phyloP scores from a whole-genome alignment of 64 coral and sea anemone genomes.

The Stichodactyla mertensii region DNA sequence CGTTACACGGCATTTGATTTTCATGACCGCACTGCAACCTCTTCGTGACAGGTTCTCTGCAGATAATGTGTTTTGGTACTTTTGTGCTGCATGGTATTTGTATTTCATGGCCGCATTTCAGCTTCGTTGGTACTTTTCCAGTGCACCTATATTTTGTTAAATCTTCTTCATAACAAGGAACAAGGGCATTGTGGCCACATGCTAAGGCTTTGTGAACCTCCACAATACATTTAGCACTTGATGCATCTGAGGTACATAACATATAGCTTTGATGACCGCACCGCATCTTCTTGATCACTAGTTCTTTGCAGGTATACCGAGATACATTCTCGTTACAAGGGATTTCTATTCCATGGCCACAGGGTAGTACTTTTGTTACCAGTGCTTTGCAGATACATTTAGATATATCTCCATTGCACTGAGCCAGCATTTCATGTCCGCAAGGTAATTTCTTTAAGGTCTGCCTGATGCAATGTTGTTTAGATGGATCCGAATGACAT shows the following conservation, averaged over 20 bases:
- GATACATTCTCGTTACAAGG: background rate
- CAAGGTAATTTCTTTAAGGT: conserved; percentile 22
- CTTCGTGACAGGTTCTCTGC: background rate
- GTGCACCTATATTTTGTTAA: background rate
- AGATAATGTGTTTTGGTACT: background rate
- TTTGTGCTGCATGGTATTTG: background rate
- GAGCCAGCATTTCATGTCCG: background rate
- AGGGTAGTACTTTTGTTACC: conserved; percentile 30
- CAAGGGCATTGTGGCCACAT: conserved; percentile 22
- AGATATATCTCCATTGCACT: background rate
- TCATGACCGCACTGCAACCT: background rate
- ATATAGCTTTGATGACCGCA: conserved; percentile 47
- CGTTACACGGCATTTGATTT: background rate
- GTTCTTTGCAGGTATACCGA: background rate
- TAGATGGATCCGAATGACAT: background rate
- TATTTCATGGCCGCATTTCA: background rate
- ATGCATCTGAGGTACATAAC: conserved; percentile 1
- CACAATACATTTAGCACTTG: background rate
- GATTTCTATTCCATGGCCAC: conserved; percentile 25
- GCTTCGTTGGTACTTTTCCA: background rate
- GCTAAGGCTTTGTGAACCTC: conserved; percentile 8
- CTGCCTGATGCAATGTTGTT: conserved; percentile 28
- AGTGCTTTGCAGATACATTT: background rate
- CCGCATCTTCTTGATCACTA: conserved; percentile 13
- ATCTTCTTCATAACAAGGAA: conserved; percentile 22